Evolutionary conservation across 2,888 invertebrate species (phyloP).

Genomic region (Eledona agricola): DNA sequence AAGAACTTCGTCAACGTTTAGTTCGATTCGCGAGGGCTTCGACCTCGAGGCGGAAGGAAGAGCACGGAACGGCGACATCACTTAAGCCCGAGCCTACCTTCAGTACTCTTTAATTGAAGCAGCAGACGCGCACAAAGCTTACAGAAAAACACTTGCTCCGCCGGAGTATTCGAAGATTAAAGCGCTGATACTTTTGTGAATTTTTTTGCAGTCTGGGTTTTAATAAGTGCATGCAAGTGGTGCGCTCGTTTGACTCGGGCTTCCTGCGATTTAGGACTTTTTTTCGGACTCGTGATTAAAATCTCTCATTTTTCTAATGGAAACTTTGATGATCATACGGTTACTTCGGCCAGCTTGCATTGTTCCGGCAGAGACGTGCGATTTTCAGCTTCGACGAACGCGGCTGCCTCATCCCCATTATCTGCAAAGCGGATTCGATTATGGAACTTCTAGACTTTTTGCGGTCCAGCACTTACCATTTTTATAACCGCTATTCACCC

Average conservation of each 20-base stretch:
- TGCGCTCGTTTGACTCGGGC: constrained; percentile 38
- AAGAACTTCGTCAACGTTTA: background rate
- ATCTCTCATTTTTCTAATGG: constrained; percentile 30
- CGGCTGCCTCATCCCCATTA: too few species aligned
- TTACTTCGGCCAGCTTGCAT: constrained; percentile 1
- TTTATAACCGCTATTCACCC: too few species aligned
- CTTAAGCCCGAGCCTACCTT: constrained; percentile 40
- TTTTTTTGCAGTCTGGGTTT: constrained; percentile 40
- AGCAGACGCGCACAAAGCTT: constrained; percentile 50
- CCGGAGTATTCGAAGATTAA: constrained; percentile 53
- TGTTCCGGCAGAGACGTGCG: constrained; percentile 4
- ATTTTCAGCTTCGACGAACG: constrained; percentile 7
- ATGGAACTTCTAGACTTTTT: too few species aligned
- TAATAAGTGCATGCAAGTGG: constrained; percentile 39
- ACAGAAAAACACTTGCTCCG: constrained; percentile 51
- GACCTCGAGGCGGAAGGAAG: constrained; percentile 27
- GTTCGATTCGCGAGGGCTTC: constrained; percentile 15
- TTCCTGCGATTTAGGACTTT: constrained; percentile 32
- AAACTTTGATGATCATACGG: constrained; percentile 18
- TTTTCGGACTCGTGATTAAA: constrained; percentile 36
- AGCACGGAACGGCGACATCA: constrained; percentile 22
- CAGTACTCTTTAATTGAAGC: constrained; percentile 54
- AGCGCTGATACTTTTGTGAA: constrained; percentile 51
- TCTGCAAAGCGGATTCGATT: too few species aligned
- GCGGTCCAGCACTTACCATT: too few species aligned